Evolutionary conservation across 2,888 invertebrate species (phyloP), one percentile per base, ranked within the genome.

Genomic region (Drosophila multiciliata): DNA sequence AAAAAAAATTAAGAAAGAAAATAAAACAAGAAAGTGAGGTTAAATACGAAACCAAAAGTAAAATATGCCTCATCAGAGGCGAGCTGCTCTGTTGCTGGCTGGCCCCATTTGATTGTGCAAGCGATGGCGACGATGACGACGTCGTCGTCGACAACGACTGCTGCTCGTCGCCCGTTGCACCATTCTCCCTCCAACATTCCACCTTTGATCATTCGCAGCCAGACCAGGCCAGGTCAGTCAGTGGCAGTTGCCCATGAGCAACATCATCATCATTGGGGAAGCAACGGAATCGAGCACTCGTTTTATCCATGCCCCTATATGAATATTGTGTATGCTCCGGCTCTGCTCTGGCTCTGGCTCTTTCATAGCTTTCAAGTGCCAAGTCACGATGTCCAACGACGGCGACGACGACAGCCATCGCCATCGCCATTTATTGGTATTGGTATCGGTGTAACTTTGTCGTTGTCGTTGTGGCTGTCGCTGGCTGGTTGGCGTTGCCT

Each of bases 321-420:
- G 65, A 69, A 65, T 4, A 23, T 23, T 45, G 20, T 45, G 45
- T 65, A 54, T 80, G 80, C 78, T 80, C 75, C 74, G 73, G 73
- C 65, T 68, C 65, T 80, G 80, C 78, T 80, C 75, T 73, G 71
- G 73, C 66, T 68, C 63, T 70, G 66, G 72, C 66, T 76, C 15
- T 45, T 45, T 45, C 45, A 45, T 67, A 71, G 77, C 65, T 75
- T 82, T 38, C 57, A 72, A 79, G 67, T 89, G 87, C 86, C 88
- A 88, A 88, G 88, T 88, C 90, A 90, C 88, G 82, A 89, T 80
- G 79, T 66, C 73, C 68, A 58, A 68, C 76, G 66, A 73, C 82
- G 66, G 64, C 66, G 73, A 40, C 42, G 42, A 45, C 78, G 67
- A 59, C 74, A 52, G 66, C 66, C 69, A 58, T 55, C 49, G 66